These are phyloP conservation scores for Daphoenositta chrysoptera DNA, from an alignment of 2,113 vertebrate genomes.

Conservation along the genomic window DNA sequence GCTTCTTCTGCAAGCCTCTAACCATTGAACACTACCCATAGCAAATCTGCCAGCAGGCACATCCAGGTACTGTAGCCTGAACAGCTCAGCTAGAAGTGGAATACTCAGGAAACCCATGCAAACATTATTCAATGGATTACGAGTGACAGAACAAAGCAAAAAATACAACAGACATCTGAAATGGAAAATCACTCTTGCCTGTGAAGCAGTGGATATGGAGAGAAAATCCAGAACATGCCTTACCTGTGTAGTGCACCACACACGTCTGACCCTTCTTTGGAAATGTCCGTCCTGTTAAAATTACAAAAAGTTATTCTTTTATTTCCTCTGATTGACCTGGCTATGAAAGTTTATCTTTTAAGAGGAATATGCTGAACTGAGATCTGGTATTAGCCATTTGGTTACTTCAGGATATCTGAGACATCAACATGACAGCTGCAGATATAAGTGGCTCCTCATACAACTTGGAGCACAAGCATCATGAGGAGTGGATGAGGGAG, in stretches of 20 bases:
- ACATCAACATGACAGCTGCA: not conserved
- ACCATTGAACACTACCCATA: rapidly evolving
- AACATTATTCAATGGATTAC: not conserved
- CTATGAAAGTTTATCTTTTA: not conserved
- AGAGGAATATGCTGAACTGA: not conserved
- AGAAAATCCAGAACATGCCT: not conserved
- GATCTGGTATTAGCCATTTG: not conserved
- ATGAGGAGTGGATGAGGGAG: not conserved
- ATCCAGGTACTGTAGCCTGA: not conserved
- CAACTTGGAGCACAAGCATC: not conserved
- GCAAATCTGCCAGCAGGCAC: not conserved
- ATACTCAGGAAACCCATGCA: not conserved
- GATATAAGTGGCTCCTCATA: not conserved
- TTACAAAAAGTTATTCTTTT: not conserved
- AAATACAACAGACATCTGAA: not conserved
- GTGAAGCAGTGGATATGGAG: not conserved
- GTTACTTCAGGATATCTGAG: not conserved
- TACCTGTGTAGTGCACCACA: slow-evolving; percentile 98
- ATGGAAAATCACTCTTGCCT: not conserved
- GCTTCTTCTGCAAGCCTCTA: not conserved
- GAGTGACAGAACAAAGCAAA: not conserved
- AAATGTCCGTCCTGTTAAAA: slow-evolving; percentile 90
- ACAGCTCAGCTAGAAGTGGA: not conserved
- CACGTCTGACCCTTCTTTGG: slow-evolving; percentile 98
- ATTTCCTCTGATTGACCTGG: not conserved